Conservation (phyloP, 2,888 invertebrate species). For the Bruchidius siliquastri region DNA sequence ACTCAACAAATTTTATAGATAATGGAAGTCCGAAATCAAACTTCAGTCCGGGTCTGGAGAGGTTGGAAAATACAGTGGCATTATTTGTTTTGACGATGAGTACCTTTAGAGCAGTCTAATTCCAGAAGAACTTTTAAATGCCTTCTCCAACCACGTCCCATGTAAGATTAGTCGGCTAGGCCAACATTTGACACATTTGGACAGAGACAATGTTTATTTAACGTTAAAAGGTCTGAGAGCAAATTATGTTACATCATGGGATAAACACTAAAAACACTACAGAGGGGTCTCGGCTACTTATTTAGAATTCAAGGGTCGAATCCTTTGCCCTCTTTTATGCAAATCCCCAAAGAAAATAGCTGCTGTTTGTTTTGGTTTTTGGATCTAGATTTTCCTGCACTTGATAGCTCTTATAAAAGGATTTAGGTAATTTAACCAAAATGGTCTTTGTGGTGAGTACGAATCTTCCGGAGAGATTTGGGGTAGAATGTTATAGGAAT, state of each 20-base stretch:
- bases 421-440: not conserved
- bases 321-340: constrained; percentile 17
- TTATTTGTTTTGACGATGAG: constrained; percentile 40
- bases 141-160: constrained; percentile 8
- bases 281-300: constrained; percentile 5
- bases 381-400: not conserved
- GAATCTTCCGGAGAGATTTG: not conserved
- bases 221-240: constrained; percentile 38
- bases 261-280: constrained; percentile 13
- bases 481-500: not conserved
- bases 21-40: not conserved
- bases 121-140: constrained; percentile 22
- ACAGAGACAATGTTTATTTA: constrained; percentile 38
- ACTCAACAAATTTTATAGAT: no score
- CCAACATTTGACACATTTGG: constrained; percentile 37
- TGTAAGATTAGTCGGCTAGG: constrained; percentile 28
- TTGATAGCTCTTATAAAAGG: not conserved
- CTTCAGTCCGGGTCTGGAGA: constrained; percentile 22
- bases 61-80: constrained; percentile 37
- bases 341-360: constrained; percentile 16
- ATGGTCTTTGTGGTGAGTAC: not conserved
- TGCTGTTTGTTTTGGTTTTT: constrained; percentile 8
- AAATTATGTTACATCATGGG: constrained; percentile 28
- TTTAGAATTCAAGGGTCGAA: constrained; percentile 16
- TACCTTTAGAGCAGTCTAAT: constrained; percentile 32